Evolutionary conservation across 2,888 invertebrate genomes (phyloP), one percentile per base, ranked within the genome.

Genomic region (Habroteleia sp.): DNA sequence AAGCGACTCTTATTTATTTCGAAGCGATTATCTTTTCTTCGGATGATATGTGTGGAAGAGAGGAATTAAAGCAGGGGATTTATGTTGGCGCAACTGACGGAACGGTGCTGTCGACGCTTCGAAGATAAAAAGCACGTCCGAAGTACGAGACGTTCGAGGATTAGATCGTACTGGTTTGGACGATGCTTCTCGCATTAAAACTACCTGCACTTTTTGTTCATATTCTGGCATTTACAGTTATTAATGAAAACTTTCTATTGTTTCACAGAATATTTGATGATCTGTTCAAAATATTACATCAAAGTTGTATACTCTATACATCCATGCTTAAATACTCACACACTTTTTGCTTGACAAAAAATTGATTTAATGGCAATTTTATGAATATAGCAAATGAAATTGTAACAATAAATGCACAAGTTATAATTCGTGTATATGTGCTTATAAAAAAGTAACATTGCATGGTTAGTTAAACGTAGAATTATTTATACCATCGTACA

Each of bases 61-160:
- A 62, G 58, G 62, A 71, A 71, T 71, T 71, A 71, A 71, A 71
- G 54, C 42, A 60, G 54, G 69, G 71, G 71, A 71, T 71, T 71
- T 62, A 71, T 71, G 62, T 71, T 60, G 54, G 62, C 17, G 20
- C 39, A 62, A 71, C 62, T 71, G 71, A 71, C 54, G 54, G 52
- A 62, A 69, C 52, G 52, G 42, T 23, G 35, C 52, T 42, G 52
- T 50, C 60, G 31, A 71, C 71, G 44, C 44, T 23, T 16, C 20
- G 50, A 60, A 41, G 65, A 54, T 65, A 69, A 69, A 69, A 69
- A 69, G 69, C 69, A 69, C 69, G 60, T 69, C 60, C 60, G 27
- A 58, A 68, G 68, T 25, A 68, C 46, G 68, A 68, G 58, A 50
- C 58, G 56, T 54, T 68, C 41, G 58, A 50, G 56, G 66, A 66